phyloP scores from a whole-genome alignment of 2,113 vertebrate genomes.

The Tragelaphus buxtoni region DNA sequence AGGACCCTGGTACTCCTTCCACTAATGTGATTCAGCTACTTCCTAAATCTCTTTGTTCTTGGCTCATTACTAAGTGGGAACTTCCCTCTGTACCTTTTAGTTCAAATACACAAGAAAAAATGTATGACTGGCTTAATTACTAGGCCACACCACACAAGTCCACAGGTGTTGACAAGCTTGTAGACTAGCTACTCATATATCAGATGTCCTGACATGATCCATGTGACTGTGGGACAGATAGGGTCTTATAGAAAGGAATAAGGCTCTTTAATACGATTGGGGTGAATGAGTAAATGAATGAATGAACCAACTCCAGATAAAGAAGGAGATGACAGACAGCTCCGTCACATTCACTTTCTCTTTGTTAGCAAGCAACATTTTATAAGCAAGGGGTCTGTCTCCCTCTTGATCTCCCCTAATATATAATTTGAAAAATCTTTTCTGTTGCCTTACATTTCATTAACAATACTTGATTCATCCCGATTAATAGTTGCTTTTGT shows the following conservation, averaged over 20 bases:
- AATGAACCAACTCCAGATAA: neutral
- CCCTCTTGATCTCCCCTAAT: neutral
- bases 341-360: neutral
- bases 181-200: neutral
- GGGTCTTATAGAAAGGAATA: neutral
- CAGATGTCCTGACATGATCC: neutral
- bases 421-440: neutral
- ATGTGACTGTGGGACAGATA: neutral
- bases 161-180: neutral
- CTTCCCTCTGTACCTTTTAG: neutral
- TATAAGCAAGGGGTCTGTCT: neutral
- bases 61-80: neutral
- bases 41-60: neutral
- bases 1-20: neutral
- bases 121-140: neutral
- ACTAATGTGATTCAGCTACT: neutral
- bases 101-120: neutral
- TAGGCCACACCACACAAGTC: neutral
- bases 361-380: neutral
- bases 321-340: neutral
- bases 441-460: neutral
- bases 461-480: neutral
- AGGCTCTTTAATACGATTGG: neutral
- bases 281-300: neutral
- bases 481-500: neutral